phyloP scores from a whole-genome alignment of 2,113 vertebrate species.

The Urocolius indicus region DNA sequence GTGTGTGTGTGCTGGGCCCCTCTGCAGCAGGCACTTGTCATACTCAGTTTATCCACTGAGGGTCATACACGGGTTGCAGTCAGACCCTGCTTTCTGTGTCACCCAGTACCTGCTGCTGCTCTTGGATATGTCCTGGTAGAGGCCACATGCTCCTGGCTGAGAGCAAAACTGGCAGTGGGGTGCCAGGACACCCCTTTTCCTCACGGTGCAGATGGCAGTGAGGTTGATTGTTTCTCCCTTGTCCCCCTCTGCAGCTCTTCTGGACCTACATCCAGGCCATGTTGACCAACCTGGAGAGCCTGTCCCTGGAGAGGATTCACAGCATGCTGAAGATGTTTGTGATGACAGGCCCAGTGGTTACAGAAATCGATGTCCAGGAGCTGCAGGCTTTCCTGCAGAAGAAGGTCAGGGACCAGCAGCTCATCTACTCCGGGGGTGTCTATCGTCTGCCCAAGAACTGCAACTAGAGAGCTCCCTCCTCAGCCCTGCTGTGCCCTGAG shows the following conservation, averaged over 20 bases:
- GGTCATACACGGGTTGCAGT: neutral
- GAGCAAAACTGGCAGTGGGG: neutral
- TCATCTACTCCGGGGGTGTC: slow-evolving; percentile 85
- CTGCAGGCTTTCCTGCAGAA: slow-evolving; percentile 94
- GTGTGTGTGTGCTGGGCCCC: neutral
- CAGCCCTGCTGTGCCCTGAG: too few relatives aligned
- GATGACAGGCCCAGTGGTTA: slow-evolving; percentile 90
- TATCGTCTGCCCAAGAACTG: slow-evolving; percentile 94
- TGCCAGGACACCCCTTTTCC: neutral
- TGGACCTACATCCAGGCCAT: slow-evolving; percentile 99
- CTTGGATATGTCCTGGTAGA: neutral
- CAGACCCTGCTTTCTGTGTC: neutral
- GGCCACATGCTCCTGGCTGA: neutral
- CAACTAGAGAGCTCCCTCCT: slow-evolving; percentile 15
- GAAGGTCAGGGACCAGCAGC: slow-evolving; percentile 94
- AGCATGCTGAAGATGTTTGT: slow-evolving; percentile 99
- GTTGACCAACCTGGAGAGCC: slow-evolving; percentile 97
- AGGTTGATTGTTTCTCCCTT: neutral
- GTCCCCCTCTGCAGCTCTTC: slow-evolving; percentile 84
- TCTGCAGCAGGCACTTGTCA: neutral
- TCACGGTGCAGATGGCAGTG: rapidly evolving
- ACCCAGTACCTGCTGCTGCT: neutral
- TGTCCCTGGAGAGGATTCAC: slow-evolving; percentile 96
- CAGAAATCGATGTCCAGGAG: slow-evolving; percentile 92
- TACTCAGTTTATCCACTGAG: slow-evolving; percentile 19